phyloP scores from a whole-genome alignment of 2,888 invertebrate genomes.

The Pocota personata region DNA sequence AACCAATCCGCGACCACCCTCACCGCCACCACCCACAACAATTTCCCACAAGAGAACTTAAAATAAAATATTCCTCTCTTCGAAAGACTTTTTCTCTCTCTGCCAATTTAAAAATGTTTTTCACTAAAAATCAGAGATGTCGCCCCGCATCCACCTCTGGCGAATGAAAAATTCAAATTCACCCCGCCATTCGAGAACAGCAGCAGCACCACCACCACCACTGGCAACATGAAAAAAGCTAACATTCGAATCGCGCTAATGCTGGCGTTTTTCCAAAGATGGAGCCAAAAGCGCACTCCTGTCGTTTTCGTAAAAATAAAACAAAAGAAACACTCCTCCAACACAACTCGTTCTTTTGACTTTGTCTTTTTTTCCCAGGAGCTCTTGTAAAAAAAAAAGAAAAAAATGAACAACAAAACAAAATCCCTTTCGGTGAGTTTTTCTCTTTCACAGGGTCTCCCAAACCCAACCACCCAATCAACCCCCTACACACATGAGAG shows the following conservation, averaged over 20 bases:
- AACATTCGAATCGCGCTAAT: conserved; percentile 74
- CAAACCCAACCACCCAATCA: conserved; percentile 18
- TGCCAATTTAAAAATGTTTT: conserved; percentile 35
- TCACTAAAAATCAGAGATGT: conserved; percentile 65
- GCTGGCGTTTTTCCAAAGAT: conserved; percentile 76
- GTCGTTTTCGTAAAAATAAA: conserved; percentile 66
- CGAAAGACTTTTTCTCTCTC: conserved; percentile 31
- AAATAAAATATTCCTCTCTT: conserved; percentile 53
- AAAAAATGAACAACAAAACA: neutral
- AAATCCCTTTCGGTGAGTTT: conserved; percentile 20
- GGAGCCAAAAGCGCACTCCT: conserved; percentile 75
- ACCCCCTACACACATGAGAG: conserved; percentile 28
- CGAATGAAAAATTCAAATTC: conserved; percentile 66
- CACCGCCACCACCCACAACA: neutral
- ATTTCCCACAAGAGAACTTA: conserved; percentile 32
- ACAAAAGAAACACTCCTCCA: conserved; percentile 63
- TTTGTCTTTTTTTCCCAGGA: conserved; percentile 51
- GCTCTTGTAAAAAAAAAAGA: conserved; percentile 44
- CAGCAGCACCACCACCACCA: conserved; percentile 30
- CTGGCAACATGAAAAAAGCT: conserved; percentile 75
- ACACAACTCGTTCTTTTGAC: conserved; percentile 68
- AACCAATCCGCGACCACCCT: neutral
- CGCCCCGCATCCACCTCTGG: conserved; percentile 53
- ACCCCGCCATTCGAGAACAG: conserved; percentile 67
- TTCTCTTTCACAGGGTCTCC: conserved; percentile 3